A percentile compares a stretch with the other conserved stretches of the same genome.
Evolutionary conservation across 2,113 vertebrate genomes (phyloP).

Genomic region (Callospermophilus lateralis): DNA sequence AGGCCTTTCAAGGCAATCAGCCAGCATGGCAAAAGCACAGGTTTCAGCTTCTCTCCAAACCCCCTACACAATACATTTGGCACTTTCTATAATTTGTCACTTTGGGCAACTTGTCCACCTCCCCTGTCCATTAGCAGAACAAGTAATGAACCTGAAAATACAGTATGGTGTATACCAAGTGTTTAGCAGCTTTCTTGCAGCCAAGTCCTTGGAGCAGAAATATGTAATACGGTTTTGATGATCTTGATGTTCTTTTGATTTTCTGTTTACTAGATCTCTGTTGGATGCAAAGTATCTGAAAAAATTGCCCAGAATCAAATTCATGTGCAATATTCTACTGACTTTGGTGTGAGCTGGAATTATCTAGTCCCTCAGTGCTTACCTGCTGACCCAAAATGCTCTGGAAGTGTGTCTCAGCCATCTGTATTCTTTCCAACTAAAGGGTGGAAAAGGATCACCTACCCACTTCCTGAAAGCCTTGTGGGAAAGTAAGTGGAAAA

Average conservation of each 20-base stretch:
- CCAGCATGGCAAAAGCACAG: constrained; percentile 60
- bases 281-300: constrained; percentile 94
- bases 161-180: neutral
- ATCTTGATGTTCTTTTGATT: constrained; percentile 10
- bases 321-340: constrained; percentile 96
- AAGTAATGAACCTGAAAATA: constrained; percentile 53
- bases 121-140: neutral
- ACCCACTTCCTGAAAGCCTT: constrained; percentile 94
- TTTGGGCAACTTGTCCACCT: constrained; percentile 42
- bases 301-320: constrained; percentile 95
- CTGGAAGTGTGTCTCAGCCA: constrained; percentile 95
- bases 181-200: constrained; percentile 51
- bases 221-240: neutral
- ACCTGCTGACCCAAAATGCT: constrained; percentile 96
- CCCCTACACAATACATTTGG: constrained; percentile 54
- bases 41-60: constrained; percentile 57
- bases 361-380: constrained; percentile 98
- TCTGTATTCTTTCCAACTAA: constrained; percentile 97
- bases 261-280: constrained; percentile 91
- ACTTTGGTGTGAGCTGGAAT: constrained; percentile 98
- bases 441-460: constrained; percentile 96
- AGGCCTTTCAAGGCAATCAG: constrained; percentile 57
- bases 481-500: constrained; percentile 94
- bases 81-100: constrained; percentile 54
- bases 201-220: constrained; percentile 46